Evolutionary conservation across 2,113 vertebrate genomes (phyloP), one percentile per base, ranked within the genome.

Genomic region (Poecile atricapillus): DNA sequence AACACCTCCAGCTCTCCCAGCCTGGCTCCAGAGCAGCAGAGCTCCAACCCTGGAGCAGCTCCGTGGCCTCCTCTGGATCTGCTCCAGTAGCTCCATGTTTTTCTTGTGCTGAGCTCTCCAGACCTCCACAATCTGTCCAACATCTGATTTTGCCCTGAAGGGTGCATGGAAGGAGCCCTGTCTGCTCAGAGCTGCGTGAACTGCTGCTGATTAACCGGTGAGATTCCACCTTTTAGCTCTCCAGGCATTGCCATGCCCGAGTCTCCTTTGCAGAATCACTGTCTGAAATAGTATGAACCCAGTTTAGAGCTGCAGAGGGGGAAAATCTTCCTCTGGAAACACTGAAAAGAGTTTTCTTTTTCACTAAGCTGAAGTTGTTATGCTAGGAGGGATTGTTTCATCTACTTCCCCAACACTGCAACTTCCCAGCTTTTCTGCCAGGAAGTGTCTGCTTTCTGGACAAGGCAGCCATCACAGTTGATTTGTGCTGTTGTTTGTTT

Each of bases 121-220:
- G 67, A 12, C 22, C 25, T 64, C 25, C 35, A 23, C 7, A 22
- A 11, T 49, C 50, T 0, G 0, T 64, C 50, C 65, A n/a, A 13
- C 5, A 4, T 49, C n/a, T 67, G 62, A 79, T 31, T 83, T 67
- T 18, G 30, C 15, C 52, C 41, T 0, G 0, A 23, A 17, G 9
- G 28, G 15, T 15, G 14, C 0, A 0, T 30, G 37, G n/a, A 19
- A 63, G 37, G n/a, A 14, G 17, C 16, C 31, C 15, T 24, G 0
- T 41, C 27, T 86, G n/a, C 46, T 55, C 33, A 41, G n/a, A 63
- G 11, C 19, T 50, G 24, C 0, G 1, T 19, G 6, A 77, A 10
- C 53, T 53, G 33, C 53, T 87, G 22, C 56, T 59, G 33, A 15
- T 76, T 31, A 19, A 18, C 12, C 8, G 4, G 3, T 52, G 52